Base-by-base conservation (phyloP, 2,113 vertebrate species). In the Abramis brama region DNA sequence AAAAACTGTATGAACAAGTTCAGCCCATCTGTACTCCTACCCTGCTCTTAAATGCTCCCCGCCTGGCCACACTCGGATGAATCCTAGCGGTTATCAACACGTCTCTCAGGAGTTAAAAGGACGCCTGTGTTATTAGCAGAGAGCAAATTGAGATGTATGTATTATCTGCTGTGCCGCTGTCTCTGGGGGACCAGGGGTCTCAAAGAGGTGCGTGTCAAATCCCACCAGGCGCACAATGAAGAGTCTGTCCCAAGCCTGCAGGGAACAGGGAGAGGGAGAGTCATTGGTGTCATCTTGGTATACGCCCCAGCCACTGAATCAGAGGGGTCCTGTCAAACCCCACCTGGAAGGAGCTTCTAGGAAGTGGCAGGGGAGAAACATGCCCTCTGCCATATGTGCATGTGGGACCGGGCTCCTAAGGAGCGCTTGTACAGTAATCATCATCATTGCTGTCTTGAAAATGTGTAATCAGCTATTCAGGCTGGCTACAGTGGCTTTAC, bases 121-220 rank as follows among this genome's bases (percentile, higher is more conserved):
- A 85, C 88, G 66, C 82, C 87, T 45, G 47, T 91, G 87, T 93
- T 93, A 93, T 92, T 92, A 94, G 92, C 92, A 57, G 85, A 89
- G 87, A 91, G 87, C 90, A 93, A 92, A 94, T 93, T 90, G 89
- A 92, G 89, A 94, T 90, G 90, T 93, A 91, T 86, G 89, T 93
- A 93, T 92, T 94, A 89, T 89, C 91, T 91, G 80, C 86, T 86
- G 79, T 92, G 94, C 93, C 79, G 92, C 92, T 89, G 91, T 88
- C 93, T 93, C 92, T 91, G 87, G 90, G 92, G 93, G 92, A 94
- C 89, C 89, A 89, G 77, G 83, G 89, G 91, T 93, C 92, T 92
- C 89, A 92, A 92, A 93, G 91, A 93, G 91, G 90, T 93, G 92
- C 91, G 88, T 94, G 93, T 95, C 94, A 93, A 81, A 92, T 89